phyloP scores from a whole-genome alignment of 1,140 invertebrate species.

The Nylanderia fulva region DNA sequence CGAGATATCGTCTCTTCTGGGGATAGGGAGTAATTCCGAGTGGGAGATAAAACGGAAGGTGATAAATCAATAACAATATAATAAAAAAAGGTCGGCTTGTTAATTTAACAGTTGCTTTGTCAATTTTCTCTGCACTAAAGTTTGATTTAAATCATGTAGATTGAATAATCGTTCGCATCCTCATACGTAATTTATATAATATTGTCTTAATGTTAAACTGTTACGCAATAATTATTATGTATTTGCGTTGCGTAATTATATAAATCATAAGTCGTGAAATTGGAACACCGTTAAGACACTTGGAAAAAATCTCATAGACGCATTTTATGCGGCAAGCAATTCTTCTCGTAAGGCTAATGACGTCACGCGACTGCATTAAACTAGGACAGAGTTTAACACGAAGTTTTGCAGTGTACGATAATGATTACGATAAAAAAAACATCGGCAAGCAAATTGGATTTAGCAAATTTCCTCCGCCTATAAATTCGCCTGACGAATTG shows the following conservation, averaged over 20 bases:
- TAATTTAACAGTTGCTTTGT: slow-evolving; percentile 12
- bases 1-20: slow-evolving; percentile 27
- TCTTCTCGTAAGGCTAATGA: slow-evolving; percentile 52
- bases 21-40: not conserved
- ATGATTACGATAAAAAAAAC: slow-evolving; percentile 16
- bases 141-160: slow-evolving; percentile 6
- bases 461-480: not conserved
- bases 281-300: slow-evolving; percentile 16
- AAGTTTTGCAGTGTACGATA: slow-evolving; percentile 32
- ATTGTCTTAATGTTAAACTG: not conserved
- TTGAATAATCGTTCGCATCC: not conserved
- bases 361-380: slow-evolving; percentile 53
- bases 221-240: not conserved
- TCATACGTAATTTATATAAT: not conserved
- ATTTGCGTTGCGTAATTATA: not conserved
- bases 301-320: slow-evolving; percentile 30
- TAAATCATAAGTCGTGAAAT: slow-evolving; percentile 17
- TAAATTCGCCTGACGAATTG: slow-evolving; percentile 28
- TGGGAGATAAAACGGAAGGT: not conserved
- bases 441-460: not conserved
- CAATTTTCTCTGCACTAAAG: not conserved
- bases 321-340: slow-evolving; percentile 38
- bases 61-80: not conserved
- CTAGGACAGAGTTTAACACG: slow-evolving; percentile 49
- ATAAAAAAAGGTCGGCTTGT: slow-evolving; percentile 9